A percentile compares a stretch with the other conserved stretches of the same genome.
Conservation (phyloP, 2,888 invertebrate species). For the Chymomyza amoena region DNA sequence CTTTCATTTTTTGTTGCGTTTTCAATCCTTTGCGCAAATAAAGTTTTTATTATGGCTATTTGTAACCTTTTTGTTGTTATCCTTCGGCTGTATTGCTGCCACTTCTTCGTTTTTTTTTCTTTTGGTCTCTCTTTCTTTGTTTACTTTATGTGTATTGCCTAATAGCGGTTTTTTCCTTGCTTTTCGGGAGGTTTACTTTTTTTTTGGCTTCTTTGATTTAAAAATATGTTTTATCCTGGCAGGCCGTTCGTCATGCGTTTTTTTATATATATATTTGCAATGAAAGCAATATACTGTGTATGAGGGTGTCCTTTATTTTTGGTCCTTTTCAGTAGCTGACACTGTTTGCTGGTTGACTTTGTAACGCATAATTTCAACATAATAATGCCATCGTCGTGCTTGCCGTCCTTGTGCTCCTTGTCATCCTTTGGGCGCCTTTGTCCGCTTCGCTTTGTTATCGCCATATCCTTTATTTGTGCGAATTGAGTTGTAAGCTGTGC, state of each 20-base stretch:
- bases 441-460: slow-evolving; percentile 4
- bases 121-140: background rate
- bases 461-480: slow-evolving; percentile 21
- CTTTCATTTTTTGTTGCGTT: slow-evolving; percentile 31
- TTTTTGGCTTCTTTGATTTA: slow-evolving; percentile 58
- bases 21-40: slow-evolving; percentile 70
- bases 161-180: slow-evolving; percentile 50
- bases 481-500: slow-evolving; percentile 18
- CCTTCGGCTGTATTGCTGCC: slow-evolving; percentile 44
- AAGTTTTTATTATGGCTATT: slow-evolving; percentile 69
- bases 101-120: slow-evolving; percentile 5
- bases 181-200: slow-evolving; percentile 22
- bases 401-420: slow-evolving; percentile 14
- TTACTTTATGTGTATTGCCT: slow-evolving; percentile 43
- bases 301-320: slow-evolving; percentile 7
- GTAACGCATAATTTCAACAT: slow-evolving; percentile 60
- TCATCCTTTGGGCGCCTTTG: slow-evolving; percentile 1
- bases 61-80: slow-evolving; percentile 53
- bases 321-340: slow-evolving; percentile 14
- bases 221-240: slow-evolving; percentile 61
- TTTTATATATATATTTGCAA: slow-evolving; percentile 22
- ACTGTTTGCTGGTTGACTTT: slow-evolving; percentile 42
- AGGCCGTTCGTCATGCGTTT: slow-evolving; percentile 7
- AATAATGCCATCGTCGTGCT: slow-evolving; percentile 39
- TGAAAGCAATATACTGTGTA: slow-evolving; percentile 12